Evolutionary conservation across 2,888 invertebrate genomes (phyloP), one percentile per base, ranked within the genome.

Genomic region (Clivina fossor): DNA sequence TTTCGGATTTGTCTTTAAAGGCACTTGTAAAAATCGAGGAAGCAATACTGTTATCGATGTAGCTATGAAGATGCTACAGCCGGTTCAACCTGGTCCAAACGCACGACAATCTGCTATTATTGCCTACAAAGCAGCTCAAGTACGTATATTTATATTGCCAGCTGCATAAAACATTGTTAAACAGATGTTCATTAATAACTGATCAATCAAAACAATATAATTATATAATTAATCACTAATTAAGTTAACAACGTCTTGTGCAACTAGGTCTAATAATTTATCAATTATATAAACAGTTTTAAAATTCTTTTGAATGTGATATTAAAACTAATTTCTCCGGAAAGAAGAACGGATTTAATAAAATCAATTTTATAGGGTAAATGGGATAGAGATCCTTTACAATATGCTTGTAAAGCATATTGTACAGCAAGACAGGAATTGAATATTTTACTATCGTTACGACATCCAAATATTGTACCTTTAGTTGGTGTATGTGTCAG

Each of bases 31-130:
- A 60, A 70, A 80, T 38, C 76, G 81, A 37, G 78, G 79, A 5
- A 75, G 79, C 1, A 78, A 80, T 47, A 73, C 75, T 2, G 78
- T 79, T 55, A 78, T 81, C 15, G 83, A 88, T 56, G 90, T 96
- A 1, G 97, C 98, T 0, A 85, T 97, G 77, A 98, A 98, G 76
- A 93, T 96, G 83, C 74, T 97, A 56, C 95, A 96, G 72, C 96
- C 97, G 0, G 92, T 94, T 7, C 88, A 91, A 57, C 94, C 95
- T 2, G 93, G 86, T 1, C 76, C 80, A 1, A 82, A 82, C 63
- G 84, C 85, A 1, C 76, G 81, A 44, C 80, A 81, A 49, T 85
- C 85, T 0, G 86, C 86, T 2, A 64, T 82, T 30, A 74, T 79
- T 4, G 82, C 82, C 2, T 83, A 79, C 32, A 78, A 78, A 68